These are phyloP conservation scores for Osmoderma eremita DNA, from an alignment of 2,888 invertebrate species.

Conservation along the genomic window DNA sequence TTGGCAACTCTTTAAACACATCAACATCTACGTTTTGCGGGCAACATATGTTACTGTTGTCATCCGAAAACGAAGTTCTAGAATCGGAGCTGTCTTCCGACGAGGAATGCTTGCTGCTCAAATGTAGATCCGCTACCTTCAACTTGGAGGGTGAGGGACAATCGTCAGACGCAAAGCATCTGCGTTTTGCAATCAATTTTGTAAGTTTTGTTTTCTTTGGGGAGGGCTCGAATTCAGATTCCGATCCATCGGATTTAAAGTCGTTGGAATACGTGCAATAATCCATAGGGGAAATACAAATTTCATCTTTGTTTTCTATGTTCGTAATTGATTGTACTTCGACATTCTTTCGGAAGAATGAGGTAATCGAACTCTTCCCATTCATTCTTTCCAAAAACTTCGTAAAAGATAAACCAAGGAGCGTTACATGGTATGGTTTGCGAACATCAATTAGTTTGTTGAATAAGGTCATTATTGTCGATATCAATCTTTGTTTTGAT, in stretches of 20 bases:
- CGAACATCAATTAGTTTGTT: constrained; percentile 77
- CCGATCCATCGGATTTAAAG: constrained; percentile 71
- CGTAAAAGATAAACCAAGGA: constrained; percentile 83
- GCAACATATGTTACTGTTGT: constrained; percentile 59
- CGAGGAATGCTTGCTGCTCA: constrained; percentile 60
- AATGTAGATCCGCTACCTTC: constrained; percentile 73
- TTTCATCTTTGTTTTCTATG: constrained; percentile 66
- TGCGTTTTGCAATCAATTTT: constrained; percentile 65
- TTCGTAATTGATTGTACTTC: constrained; percentile 81
- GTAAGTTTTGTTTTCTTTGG: constrained; percentile 75
- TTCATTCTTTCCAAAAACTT: constrained; percentile 81
- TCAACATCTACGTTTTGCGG: constrained; percentile 75
- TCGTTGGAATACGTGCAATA: constrained; percentile 57
- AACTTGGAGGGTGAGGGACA: constrained; percentile 77
- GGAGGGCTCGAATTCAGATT: constrained; percentile 77
- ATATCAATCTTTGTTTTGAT: constrained; percentile 74
- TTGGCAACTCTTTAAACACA: constrained; percentile 77
- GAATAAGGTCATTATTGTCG: constrained; percentile 78
- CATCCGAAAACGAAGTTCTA: constrained; percentile 40
- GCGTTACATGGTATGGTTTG: constrained; percentile 81
- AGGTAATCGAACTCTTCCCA: constrained; percentile 77
- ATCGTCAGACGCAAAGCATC: constrained; percentile 62
- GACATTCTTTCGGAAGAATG: constrained; percentile 79
- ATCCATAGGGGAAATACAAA: constrained; percentile 46
- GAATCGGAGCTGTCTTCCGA: constrained; percentile 9